phyloP scores from a whole-genome alignment of 2,113 vertebrate genomes.

The Heterotilapia buettikoferi region DNA sequence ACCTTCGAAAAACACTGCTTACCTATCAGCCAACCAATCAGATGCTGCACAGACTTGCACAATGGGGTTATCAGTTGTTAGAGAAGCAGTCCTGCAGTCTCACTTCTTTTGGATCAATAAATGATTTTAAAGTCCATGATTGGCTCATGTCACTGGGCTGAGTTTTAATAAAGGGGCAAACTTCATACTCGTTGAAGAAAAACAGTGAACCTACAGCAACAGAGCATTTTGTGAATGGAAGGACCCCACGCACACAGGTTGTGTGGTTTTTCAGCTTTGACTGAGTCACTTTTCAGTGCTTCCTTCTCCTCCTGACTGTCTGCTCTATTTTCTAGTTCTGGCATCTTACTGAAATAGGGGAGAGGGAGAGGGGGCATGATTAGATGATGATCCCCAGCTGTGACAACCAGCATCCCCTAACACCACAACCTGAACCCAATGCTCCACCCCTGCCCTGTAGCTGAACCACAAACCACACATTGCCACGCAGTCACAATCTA shows the following conservation, averaged over 20 bases:
- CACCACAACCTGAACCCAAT: neutral
- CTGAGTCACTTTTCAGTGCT: neutral
- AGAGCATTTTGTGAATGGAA: neutral
- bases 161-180: neutral
- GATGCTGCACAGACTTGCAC: neutral
- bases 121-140: neutral
- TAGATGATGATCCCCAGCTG: neutral
- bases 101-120: neutral
- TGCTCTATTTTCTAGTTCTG: neutral
- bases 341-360: neutral
- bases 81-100: neutral
- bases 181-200: neutral
- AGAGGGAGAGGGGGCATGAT: neutral
- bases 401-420: neutral
- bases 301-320: neutral
- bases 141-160: neutral
- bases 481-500: neutral
- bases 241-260: neutral
- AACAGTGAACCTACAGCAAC: neutral
- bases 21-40: neutral
- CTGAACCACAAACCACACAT: neutral
- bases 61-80: conserved; percentile 16
- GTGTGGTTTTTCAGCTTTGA: neutral
- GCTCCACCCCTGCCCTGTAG: neutral
- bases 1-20: neutral